phyloP scores from a whole-genome alignment of 2,113 vertebrate genomes.

The Columba livia region DNA sequence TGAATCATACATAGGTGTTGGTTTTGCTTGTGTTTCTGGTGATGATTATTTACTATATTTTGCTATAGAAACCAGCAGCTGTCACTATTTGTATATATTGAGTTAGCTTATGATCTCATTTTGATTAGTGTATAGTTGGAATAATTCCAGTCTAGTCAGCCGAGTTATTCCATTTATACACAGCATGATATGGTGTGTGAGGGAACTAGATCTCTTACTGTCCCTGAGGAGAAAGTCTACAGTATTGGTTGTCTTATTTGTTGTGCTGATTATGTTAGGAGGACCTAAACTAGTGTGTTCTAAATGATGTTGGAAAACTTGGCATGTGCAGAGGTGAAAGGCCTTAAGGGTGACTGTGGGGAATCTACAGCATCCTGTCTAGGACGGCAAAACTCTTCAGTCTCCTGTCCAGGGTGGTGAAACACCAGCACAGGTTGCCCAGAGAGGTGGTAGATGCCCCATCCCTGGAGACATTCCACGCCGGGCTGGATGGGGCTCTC shows the following conservation, averaged over 20 bases:
- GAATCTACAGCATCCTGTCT: neutral
- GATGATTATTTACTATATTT: slow-evolving; percentile 36
- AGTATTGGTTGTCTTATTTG: neutral
- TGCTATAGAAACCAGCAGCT: slow-evolving; percentile 61
- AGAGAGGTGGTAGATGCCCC: too few relatives aligned
- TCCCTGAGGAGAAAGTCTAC: neutral
- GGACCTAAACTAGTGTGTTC: neutral
- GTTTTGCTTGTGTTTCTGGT: slow-evolving; percentile 31
- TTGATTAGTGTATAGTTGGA: slow-evolving; percentile 41
- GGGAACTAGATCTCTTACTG: neutral
- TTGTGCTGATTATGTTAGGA: neutral
- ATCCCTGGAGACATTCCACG: too few relatives aligned
- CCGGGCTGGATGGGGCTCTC: too few relatives aligned
- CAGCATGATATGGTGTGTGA: neutral
- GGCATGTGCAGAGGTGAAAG: neutral
- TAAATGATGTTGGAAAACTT: neutral
- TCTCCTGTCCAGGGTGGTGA: too few relatives aligned
- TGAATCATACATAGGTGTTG: slow-evolving; percentile 4
- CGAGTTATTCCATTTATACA: slow-evolving; percentile 17
- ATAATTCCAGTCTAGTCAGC: slow-evolving; percentile 27
- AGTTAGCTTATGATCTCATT: slow-evolving; percentile 57
- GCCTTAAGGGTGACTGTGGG: neutral
- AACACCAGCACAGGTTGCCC: too few relatives aligned
- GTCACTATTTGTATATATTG: slow-evolving; percentile 34
- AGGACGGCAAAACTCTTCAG: too few relatives aligned